Percentiles rank a stretch among this genome's conserved stretches.
Evolutionary conservation across 2,888 invertebrate genomes (phyloP).

Genomic region (Folsomia candida): DNA sequence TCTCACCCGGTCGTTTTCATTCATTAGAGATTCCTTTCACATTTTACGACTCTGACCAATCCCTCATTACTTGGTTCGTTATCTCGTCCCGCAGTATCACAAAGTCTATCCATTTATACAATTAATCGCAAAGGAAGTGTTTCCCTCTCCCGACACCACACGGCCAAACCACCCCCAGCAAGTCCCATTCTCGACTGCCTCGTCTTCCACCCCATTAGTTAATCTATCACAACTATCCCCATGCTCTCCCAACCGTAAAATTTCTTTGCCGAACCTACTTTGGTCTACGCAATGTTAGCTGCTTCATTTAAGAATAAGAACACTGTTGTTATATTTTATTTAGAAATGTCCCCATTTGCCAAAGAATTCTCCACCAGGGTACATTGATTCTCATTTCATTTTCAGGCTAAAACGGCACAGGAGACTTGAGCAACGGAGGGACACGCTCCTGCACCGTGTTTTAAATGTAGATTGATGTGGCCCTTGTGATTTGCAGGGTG

Average conservation of each 20-base stretch:
- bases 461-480: conserved; percentile 51
- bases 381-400: conserved; percentile 9
- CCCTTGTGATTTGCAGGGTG: conserved; percentile 49
- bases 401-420: conserved; percentile 20
- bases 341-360: not conserved
- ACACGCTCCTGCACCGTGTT: conserved; percentile 19
- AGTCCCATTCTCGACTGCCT: not conserved
- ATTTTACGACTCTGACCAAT: conserved; percentile 6
- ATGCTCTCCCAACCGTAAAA: too few species aligned
- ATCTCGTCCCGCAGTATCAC: not conserved
- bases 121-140: not conserved
- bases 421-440: conserved; percentile 1
- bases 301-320: not conserved
- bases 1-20: conserved; percentile 10
- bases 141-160: not conserved
- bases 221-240: not conserved
- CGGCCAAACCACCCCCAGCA: too few species aligned
- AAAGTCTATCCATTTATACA: conserved; percentile 5
- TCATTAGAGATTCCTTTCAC: conserved; percentile 30
- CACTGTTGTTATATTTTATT: not conserved
- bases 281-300: too few species aligned
- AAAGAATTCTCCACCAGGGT: not conserved
- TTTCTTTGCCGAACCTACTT: not conserved
- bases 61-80: conserved; percentile 8
- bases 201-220: conserved; percentile 9